Evolutionary conservation across 2,113 vertebrate genomes (phyloP).

Genomic region (Carettochelys insculpta): DNA sequence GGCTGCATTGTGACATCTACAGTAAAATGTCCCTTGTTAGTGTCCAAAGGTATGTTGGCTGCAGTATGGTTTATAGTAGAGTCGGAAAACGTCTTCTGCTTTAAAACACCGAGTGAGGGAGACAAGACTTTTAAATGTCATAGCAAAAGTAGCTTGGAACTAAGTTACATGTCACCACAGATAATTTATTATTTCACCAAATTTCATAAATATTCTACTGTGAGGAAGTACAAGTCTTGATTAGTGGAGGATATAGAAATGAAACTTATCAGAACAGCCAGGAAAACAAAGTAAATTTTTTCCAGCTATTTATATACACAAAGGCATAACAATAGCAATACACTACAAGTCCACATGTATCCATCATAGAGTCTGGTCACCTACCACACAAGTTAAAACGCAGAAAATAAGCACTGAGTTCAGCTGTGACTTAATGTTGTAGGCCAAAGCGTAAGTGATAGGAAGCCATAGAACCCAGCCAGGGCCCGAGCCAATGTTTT

Average conservation of each 20-base stretch:
- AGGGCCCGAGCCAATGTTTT: background rate
- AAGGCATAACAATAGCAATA: no score
- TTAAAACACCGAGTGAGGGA: background rate
- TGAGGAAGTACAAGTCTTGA: background rate
- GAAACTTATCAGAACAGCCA: background rate
- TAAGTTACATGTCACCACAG: background rate
- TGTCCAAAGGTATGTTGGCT: background rate
- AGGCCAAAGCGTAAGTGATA: background rate
- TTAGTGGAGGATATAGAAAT: background rate
- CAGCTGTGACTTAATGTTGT: background rate
- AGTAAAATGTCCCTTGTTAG: constrained; percentile 18
- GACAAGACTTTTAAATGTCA: background rate
- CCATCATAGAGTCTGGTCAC: background rate
- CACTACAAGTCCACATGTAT: background rate
- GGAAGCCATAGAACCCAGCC: background rate
- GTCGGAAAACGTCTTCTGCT: background rate
- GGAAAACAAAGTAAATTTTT: constrained; percentile 3
- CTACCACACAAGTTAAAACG: background rate
- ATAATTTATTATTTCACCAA: background rate
- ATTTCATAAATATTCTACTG: background rate
- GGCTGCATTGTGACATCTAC: background rate
- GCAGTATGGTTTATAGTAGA: background rate
- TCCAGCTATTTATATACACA: background rate
- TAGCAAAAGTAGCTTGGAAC: background rate
- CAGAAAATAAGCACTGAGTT: background rate